Evolutionary conservation across 2,113 vertebrate species (phyloP), one percentile per base, ranked within the genome.

Genomic region (Erythrocebus patas): DNA sequence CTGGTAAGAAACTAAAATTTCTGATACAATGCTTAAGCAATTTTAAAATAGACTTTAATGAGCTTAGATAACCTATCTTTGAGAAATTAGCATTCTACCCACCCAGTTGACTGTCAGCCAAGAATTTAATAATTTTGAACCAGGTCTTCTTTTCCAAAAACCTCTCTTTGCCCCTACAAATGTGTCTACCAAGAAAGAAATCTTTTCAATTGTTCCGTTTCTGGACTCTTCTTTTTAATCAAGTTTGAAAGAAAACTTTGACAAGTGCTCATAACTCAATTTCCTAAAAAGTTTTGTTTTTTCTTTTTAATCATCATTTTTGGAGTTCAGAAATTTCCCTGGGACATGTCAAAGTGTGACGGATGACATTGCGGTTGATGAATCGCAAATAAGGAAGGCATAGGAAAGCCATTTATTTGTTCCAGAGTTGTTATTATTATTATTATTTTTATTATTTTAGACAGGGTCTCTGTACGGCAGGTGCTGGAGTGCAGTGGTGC

Each of bases 31-130:
- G 76, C 95, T 79, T 83, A 92, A 94, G 55, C 88, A 82, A 96
- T 75, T 95, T 96, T 52, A 45, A 93, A 98, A 96, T 93, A 96
- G 96, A 97, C 66, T 96, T 86, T 78, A 93, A 97, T 95, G 88
- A 89, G n/a, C 59, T 93, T 95, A 92, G 78, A 93, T 82, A 92
- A 50, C 78, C 83, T 72, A 48, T 43, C 45, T 93, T 43, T 94
- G 79, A 72, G 52, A 97, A 83, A 95, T 96, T 80, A 85, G 70
- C 57, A 80, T 87, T 86, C 50, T 40, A 68, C 57, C 48, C 43
- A 45, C 80, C 89, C 68, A 86, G n/a, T 32, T 86, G 79, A 85
- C 91, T 89, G 78, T 73, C 68, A 79, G 52, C 83, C 45, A 94
- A 94, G 66, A 89, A 64, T 73, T 61, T 92, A 92, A 93, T 9